Percentiles rank a stretch among this genome's conserved stretches.
These are phyloP conservation scores for Limnephilus marmoratus DNA, from an alignment of 2,888 invertebrate species.

Conservation along the genomic window DNA sequence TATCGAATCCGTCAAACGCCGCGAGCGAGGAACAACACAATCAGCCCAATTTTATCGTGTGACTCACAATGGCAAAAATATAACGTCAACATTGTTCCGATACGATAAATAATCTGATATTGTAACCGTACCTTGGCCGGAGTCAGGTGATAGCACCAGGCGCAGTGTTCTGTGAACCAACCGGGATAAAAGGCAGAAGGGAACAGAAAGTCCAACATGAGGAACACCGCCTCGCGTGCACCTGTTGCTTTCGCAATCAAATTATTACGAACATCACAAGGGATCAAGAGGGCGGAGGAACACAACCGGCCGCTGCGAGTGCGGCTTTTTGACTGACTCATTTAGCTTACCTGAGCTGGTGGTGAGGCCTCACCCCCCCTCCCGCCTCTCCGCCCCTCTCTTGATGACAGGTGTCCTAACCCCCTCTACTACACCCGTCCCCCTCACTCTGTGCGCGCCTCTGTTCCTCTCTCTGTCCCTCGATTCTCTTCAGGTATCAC, in stretches of 20 bases:
- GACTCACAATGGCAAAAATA: conserved; percentile 30
- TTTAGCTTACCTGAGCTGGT: conserved; percentile 31
- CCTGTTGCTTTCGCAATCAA: conserved; percentile 77
- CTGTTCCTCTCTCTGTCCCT: conserved; percentile 5
- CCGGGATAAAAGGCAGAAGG: not conserved
- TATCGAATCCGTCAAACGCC: conserved; percentile 44
- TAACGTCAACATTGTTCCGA: conserved; percentile 36
- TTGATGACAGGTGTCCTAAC: conserved; percentile 73
- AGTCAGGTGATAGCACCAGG: not conserved
- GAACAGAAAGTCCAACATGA: conserved; percentile 71
- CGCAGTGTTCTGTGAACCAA: not conserved
- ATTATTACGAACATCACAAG: conserved; percentile 70
- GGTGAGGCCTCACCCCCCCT: conserved; percentile 45
- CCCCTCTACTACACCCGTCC: conserved; percentile 70
- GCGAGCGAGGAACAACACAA: conserved; percentile 28
- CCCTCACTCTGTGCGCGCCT: conserved; percentile 4
- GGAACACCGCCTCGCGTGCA: conserved; percentile 76
- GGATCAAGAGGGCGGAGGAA: conserved; percentile 70
- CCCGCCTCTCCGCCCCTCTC: conserved; percentile 67
- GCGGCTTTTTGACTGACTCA: conserved; percentile 73
- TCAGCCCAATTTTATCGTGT: conserved; percentile 30
- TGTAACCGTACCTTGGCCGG: conserved; percentile 35
- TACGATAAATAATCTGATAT: conserved; percentile 25
- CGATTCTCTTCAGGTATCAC: conserved; percentile 68
- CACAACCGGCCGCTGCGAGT: conserved; percentile 74